phyloP scores from a whole-genome alignment of 2,797 vertebrate genomes.

The Octomys mimax region DNA sequence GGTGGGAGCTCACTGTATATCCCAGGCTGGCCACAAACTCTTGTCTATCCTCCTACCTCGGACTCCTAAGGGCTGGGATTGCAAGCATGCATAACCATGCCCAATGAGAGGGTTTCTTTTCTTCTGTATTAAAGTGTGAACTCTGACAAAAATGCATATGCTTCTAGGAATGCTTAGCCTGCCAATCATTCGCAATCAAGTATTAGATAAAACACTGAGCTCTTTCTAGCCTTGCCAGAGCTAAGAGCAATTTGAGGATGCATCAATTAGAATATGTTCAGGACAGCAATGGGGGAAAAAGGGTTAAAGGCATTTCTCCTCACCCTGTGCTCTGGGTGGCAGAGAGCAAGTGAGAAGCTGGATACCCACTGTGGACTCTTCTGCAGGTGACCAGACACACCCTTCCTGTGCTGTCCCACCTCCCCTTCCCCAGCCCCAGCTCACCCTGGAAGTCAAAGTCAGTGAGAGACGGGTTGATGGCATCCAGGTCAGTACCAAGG shows the following conservation, averaged over 20 bases:
- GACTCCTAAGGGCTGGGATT: neutral
- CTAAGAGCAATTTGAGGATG: neutral
- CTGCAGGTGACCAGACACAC: neutral
- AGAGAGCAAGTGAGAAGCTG: neutral
- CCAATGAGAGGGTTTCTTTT: neutral
- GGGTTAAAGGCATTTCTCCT: neutral
- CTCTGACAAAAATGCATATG: neutral
- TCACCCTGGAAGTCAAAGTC: conserved; percentile 98
- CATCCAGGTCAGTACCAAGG: conserved; percentile 93
- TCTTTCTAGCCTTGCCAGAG: neutral
- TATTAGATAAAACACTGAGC: neutral
- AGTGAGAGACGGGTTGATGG: conserved; percentile 96
- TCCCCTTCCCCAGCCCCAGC: conserved; percentile 5
- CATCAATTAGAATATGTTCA: neutral
- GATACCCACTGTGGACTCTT: neutral
- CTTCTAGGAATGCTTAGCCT: neutral
- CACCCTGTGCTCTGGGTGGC: neutral
- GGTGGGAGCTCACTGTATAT: neutral
- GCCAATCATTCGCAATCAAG: neutral
- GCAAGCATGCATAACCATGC: neutral
- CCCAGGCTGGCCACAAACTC: neutral
- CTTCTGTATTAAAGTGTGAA: neutral
- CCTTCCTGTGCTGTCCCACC: neutral
- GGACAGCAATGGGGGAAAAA: neutral
- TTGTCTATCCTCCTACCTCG: neutral